Conservation (phyloP, 2,113 vertebrate species). For the Pandion haliaetus region DNA sequence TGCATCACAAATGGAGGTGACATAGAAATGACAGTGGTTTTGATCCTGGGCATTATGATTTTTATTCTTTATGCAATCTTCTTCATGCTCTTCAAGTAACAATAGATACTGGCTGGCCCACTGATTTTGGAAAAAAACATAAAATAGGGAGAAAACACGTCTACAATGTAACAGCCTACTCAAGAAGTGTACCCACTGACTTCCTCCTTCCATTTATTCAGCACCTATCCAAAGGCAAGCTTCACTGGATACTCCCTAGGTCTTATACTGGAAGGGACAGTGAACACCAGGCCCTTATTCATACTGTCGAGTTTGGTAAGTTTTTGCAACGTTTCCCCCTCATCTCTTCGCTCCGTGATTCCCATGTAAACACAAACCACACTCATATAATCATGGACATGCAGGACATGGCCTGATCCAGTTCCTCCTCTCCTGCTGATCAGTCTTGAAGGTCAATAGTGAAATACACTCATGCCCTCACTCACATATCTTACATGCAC, state of each 20-base stretch:
- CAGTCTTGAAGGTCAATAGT: background rate
- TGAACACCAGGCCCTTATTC: background rate
- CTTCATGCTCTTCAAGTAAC: background rate
- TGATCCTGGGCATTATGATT: background rate
- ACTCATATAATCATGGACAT: background rate
- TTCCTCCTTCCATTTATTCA: background rate
- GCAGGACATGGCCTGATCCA: background rate
- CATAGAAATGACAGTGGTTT: background rate
- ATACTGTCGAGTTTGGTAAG: accelerated
- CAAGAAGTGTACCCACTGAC: background rate
- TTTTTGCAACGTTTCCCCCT: background rate
- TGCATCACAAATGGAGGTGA: background rate
- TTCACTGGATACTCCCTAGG: background rate
- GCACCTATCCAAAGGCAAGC: background rate
- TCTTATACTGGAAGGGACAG: background rate
- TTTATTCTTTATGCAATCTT: background rate
- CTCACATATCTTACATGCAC: background rate
- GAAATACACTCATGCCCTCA: background rate
- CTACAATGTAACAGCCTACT: background rate
- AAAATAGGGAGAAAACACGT: background rate
- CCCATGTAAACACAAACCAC: background rate
- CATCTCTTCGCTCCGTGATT: background rate
- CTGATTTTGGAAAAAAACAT: background rate
- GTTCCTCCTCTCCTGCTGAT: background rate
- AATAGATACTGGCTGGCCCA: background rate